phyloP scores from a whole-genome alignment of 1,140 invertebrate species.

The Formica selysi region DNA sequence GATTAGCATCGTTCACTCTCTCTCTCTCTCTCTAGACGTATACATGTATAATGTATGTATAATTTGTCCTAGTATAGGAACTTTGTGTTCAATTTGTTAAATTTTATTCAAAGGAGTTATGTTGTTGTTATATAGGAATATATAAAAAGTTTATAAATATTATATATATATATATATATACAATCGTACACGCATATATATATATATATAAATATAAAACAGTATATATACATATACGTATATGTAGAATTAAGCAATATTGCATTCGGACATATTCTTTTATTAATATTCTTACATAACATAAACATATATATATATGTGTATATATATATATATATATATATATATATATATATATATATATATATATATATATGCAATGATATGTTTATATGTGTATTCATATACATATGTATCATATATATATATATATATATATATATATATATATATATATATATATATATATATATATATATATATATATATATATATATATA shows the following conservation, averaged over 20 bases:
- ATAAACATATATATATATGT: background rate
- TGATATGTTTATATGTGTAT: background rate
- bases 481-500: conserved; percentile 25
- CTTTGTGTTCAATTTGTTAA: conserved; percentile 75
- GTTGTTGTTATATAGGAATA: conserved; percentile 73
- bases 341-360: conserved; percentile 29
- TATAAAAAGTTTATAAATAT: conserved; percentile 73
- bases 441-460: no score
- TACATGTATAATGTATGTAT: conserved; percentile 41
- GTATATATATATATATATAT: background rate
- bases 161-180: conserved; percentile 69
- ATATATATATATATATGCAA: conserved; percentile 1
- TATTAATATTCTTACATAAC: conserved; percentile 70
- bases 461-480: background rate
- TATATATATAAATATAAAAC: conserved; percentile 62
- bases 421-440: no score
- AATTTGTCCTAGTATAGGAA: conserved; percentile 66
- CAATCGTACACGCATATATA: no score
- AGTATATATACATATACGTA: conserved; percentile 37
- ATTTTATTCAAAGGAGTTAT: conserved; percentile 72
- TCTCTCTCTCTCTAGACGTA: no score
- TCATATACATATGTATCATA: background rate
- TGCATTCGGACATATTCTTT: conserved; percentile 78
- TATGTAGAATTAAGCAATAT: conserved; percentile 75
- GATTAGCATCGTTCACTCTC: conserved; percentile 60